Percentiles rank a stretch among this genome's conserved stretches.
Evolutionary conservation across 2,113 vertebrate genomes (phyloP).

Genomic region (Mesoclemmys tuberculata): DNA sequence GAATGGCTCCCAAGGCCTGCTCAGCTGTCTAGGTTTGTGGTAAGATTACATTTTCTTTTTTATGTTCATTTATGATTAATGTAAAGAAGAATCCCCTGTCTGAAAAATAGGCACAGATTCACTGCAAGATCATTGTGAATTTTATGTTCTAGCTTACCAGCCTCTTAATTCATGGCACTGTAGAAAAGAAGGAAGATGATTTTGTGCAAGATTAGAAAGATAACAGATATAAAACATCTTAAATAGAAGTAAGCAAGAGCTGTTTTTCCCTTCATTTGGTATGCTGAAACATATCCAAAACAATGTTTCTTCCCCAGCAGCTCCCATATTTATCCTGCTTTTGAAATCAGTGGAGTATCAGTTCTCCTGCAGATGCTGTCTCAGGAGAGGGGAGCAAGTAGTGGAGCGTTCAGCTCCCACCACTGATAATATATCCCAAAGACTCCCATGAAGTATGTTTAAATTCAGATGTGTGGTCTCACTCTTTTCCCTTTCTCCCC

Average conservation of each 20-base stretch:
- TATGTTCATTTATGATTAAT: constrained; percentile 6
- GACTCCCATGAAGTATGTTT: background rate
- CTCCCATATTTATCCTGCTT: background rate
- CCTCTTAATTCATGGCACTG: constrained; percentile 45
- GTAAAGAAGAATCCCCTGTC: background rate
- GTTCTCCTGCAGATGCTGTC: background rate
- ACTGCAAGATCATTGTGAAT: constrained; percentile 27
- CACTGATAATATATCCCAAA: background rate
- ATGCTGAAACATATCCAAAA: constrained; percentile 18
- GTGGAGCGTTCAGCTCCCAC: background rate
- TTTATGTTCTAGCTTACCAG: constrained; percentile 47
- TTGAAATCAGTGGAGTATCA: background rate
- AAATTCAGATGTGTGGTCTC: background rate
- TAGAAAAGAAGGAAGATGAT: constrained; percentile 39
- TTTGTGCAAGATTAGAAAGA: constrained; percentile 48
- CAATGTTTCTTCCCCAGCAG: background rate
- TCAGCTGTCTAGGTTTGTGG: background rate
- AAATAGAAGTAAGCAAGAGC: constrained; percentile 34
- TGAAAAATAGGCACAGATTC: constrained; percentile 16
- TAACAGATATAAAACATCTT: constrained; percentile 27
- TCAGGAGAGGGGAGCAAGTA: background rate
- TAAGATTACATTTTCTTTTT: constrained; percentile 22
- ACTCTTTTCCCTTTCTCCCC: background rate
- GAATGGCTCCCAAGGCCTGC: background rate
- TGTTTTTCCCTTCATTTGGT: constrained; percentile 21